A percentile compares a stretch with the other conserved stretches of the same genome.
These are phyloP conservation scores for Erebia aethiops DNA, from an alignment of 2,888 invertebrate species.

Conservation along the genomic window DNA sequence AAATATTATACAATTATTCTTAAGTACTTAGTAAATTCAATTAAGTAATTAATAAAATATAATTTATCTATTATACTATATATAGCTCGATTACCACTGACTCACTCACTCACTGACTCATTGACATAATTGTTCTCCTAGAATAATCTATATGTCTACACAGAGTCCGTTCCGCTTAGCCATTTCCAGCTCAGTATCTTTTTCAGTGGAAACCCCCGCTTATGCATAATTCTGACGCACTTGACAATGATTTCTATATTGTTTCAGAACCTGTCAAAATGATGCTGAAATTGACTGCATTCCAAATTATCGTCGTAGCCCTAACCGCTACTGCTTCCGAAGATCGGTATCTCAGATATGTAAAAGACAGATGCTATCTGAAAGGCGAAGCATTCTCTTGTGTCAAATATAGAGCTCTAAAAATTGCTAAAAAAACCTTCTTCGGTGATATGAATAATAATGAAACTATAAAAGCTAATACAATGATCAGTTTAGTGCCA, in stretches of 20 bases:
- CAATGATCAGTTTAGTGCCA: slow-evolving; percentile 68
- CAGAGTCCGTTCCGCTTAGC: too few relatives aligned
- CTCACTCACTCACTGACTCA: too few relatives aligned
- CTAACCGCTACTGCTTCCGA: slow-evolving; percentile 46
- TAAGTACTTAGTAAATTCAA: too few relatives aligned
- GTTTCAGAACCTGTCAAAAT: slow-evolving; percentile 35
- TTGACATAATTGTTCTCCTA: too few relatives aligned
- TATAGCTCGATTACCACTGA: too few relatives aligned
- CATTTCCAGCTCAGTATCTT: too few relatives aligned
- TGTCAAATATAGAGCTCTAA: slow-evolving; percentile 73
- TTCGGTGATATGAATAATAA: slow-evolving; percentile 66
- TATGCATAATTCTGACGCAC: too few relatives aligned
- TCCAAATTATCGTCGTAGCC: slow-evolving; percentile 28
- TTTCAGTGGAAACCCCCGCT: too few relatives aligned
- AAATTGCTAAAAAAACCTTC: slow-evolving; percentile 69
- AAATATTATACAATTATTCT: too few relatives aligned
- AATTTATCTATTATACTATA: too few relatives aligned
- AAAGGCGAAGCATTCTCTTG: slow-evolving; percentile 72
- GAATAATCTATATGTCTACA: too few relatives aligned
- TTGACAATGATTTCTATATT: slow-evolving; percentile 5
- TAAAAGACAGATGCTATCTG: slow-evolving; percentile 72
- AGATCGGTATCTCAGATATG: slow-evolving; percentile 69
- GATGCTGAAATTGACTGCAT: slow-evolving; percentile 27
- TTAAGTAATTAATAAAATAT: too few relatives aligned
- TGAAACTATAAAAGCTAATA: slow-evolving; percentile 66